phyloP scores from a whole-genome alignment of 2,797 vertebrate species.

The Pitangus sulphuratus region DNA sequence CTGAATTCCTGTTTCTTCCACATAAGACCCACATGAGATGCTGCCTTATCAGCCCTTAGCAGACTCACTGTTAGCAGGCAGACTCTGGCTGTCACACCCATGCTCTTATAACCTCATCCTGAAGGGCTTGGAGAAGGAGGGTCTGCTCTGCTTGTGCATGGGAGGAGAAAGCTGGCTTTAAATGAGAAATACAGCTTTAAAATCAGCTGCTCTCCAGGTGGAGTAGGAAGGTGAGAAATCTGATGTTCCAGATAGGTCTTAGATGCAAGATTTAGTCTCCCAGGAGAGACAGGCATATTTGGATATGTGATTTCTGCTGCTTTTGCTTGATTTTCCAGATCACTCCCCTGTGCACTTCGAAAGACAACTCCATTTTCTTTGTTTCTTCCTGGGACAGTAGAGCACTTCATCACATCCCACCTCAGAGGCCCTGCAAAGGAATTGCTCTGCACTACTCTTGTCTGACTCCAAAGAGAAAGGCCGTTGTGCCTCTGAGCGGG shows the following conservation, averaged over 20 bases:
- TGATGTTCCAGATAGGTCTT: background rate
- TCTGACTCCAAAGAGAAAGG: conserved; percentile 11
- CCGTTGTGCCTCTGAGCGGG: background rate
- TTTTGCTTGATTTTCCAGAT: background rate
- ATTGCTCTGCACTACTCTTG: background rate
- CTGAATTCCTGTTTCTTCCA: background rate
- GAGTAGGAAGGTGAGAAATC: background rate
- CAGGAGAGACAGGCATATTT: background rate
- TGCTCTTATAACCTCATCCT: background rate
- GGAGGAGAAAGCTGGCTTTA: background rate
- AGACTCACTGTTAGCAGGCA: background rate
- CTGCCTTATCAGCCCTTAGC: background rate
- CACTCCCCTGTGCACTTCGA: background rate
- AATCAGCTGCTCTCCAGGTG: background rate
- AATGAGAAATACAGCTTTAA: background rate
- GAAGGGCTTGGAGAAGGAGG: background rate
- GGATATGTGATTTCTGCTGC: background rate
- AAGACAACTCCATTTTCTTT: background rate
- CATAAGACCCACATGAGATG: rapidly evolving
- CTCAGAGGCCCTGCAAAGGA: background rate
- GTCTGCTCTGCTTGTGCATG: background rate
- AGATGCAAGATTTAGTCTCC: background rate
- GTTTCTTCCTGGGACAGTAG: background rate
- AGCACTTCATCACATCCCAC: background rate
- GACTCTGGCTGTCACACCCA: background rate